Evolutionary conservation across 2,888 invertebrate genomes (phyloP).

Genomic region (Encarsia formosa): DNA sequence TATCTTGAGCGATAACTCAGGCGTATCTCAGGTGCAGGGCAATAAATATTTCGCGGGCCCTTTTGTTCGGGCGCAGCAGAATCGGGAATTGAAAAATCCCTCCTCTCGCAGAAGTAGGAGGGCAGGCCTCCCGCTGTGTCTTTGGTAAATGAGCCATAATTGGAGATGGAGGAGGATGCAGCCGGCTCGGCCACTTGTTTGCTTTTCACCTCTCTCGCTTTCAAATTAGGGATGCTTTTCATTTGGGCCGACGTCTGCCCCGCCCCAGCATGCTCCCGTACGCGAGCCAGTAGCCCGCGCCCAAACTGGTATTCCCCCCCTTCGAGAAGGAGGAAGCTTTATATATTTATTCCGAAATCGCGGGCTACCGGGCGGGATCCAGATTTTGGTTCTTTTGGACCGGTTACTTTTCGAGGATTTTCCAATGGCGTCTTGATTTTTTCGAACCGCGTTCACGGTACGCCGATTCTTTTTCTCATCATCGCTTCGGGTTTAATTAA

Average conservation of each 20-base stretch:
- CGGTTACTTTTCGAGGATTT: too few species aligned
- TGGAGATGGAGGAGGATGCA: conserved; percentile 2
- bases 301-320: conserved; percentile 41
- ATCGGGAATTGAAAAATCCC: conserved; percentile 24
- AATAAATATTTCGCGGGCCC: conserved; percentile 16
- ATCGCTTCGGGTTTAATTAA: too few species aligned
- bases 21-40: too few species aligned
- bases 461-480: too few species aligned
- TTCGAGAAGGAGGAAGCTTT: too few species aligned
- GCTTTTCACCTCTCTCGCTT: conserved; percentile 47
- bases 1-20: too few species aligned
- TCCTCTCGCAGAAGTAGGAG: not conserved
- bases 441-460: too few species aligned
- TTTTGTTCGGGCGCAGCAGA: not conserved
- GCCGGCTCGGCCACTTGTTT: conserved; percentile 39
- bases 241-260: conserved; percentile 48
- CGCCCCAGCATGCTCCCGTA: conserved; percentile 47
- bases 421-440: too few species aligned
- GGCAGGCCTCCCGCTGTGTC: conserved; percentile 25
- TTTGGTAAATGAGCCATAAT: conserved; percentile 29
- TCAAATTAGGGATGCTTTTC: conserved; percentile 51
- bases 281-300: conserved; percentile 32
- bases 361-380: too few species aligned
- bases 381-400: too few species aligned
- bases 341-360: too few species aligned